phyloP scores from a whole-genome alignment of 2,113 vertebrate genomes.

The Cheirogaleus medius region DNA sequence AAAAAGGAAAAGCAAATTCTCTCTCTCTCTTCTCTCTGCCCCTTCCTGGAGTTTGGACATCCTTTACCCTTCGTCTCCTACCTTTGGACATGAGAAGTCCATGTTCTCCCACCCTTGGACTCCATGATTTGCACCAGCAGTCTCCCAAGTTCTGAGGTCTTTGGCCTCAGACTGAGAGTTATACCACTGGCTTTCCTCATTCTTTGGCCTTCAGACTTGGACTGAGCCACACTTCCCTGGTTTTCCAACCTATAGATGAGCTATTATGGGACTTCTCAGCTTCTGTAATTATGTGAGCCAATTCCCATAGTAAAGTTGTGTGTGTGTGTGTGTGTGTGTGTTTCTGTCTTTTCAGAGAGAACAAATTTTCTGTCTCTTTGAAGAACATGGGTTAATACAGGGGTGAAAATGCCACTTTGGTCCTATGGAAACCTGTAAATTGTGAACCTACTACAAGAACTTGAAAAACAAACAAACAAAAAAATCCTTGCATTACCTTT shows the following conservation, averaged over 20 bases:
- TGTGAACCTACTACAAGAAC: constrained; percentile 7
- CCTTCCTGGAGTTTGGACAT: neutral
- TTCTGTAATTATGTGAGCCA: neutral
- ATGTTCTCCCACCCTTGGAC: neutral
- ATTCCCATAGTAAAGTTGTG: neutral
- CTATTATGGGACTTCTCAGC: neutral
- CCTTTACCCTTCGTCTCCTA: neutral
- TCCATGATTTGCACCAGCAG: too few relatives aligned
- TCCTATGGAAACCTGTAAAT: neutral
- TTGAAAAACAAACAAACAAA: neutral
- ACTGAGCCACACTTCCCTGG: neutral
- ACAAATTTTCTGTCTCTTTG: neutral
- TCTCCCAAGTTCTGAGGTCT: neutral
- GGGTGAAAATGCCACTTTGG: neutral
- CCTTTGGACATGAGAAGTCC: neutral
- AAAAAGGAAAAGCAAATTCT: neutral
- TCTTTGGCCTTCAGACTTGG: neutral
- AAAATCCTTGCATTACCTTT: neutral
- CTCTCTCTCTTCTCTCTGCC: neutral
- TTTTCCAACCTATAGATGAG: neutral
- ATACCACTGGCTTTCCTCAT: neutral
- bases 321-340: too few relatives aligned
- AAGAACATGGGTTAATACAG: neutral
- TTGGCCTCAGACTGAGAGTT: neutral
- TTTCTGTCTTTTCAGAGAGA: too few relatives aligned